Percentiles rank a stretch among this genome's conserved stretches.
Conservation (phyloP, 2,888 invertebrate species). For the Harpagoxenus sublaevis region DNA sequence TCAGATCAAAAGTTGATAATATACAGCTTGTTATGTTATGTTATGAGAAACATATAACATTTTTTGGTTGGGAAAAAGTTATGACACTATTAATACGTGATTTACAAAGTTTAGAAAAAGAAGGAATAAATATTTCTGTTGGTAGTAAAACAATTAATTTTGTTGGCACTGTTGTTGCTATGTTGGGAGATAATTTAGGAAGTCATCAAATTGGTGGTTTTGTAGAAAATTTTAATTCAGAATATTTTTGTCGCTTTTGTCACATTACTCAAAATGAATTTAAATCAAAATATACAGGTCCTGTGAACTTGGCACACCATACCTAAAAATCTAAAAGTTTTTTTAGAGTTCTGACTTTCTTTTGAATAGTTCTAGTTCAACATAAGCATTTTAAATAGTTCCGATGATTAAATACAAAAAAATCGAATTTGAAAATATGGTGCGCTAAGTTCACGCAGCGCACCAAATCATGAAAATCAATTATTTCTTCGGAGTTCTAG, state of each 20-base stretch:
- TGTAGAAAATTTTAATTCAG: slow-evolving; percentile 73
- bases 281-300: not conserved
- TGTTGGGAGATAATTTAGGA: slow-evolving; percentile 52
- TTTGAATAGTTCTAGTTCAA: too few species aligned
- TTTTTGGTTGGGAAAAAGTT: slow-evolving; percentile 73
- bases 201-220: slow-evolving; percentile 78
- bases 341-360: too few species aligned
- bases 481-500: too few species aligned
- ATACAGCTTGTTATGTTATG: slow-evolving; percentile 77
- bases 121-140: slow-evolving; percentile 63
- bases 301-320: too few species aligned
- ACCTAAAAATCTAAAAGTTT: too few species aligned
- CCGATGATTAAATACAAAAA: too few species aligned
- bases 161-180: slow-evolving; percentile 70
- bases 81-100: slow-evolving; percentile 71
- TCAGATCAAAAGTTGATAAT: slow-evolving; percentile 70
- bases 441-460: too few species aligned
- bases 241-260: slow-evolving; percentile 76
- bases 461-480: too few species aligned
- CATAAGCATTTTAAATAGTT: too few species aligned
- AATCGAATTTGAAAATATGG: too few species aligned
- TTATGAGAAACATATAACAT: slow-evolving; percentile 71
- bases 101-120: slow-evolving; percentile 70
- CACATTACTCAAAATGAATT: slow-evolving; percentile 39
- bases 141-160: slow-evolving; percentile 45